These are phyloP conservation scores for Meteorus cinctellus DNA, from an alignment of 2,888 invertebrate genomes.

Conservation along the genomic window DNA sequence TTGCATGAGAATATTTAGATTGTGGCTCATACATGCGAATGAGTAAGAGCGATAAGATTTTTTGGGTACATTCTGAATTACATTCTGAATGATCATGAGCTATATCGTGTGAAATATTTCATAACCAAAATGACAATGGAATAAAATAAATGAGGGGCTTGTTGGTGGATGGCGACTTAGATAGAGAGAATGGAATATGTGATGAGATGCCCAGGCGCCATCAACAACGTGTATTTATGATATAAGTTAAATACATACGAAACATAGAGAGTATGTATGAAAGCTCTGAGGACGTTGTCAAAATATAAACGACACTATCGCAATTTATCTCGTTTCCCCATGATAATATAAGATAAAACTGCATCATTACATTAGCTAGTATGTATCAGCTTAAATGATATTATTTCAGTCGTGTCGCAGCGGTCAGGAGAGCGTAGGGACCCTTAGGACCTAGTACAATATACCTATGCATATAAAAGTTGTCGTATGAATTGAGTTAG, in stretches of 20 bases:
- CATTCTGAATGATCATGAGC: no score
- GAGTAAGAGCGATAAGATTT: no score
- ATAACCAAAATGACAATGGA: neutral
- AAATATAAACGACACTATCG: constrained; percentile 74
- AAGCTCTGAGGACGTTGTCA: constrained; percentile 68
- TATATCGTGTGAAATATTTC: neutral
- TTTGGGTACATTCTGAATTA: no score
- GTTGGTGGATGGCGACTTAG: no score
- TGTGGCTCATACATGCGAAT: no score
- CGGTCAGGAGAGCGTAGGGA: constrained; percentile 70
- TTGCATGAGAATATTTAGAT: no score
- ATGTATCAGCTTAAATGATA: constrained; percentile 72
- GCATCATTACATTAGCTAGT: constrained; percentile 74
- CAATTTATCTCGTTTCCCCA: constrained; percentile 74
- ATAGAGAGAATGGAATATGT: neutral
- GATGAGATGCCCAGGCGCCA: neutral
- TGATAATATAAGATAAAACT: constrained; percentile 74
- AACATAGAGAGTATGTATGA: constrained; percentile 55
- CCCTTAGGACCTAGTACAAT: neutral
- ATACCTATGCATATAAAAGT: neutral
- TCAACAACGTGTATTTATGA: neutral
- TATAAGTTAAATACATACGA: constrained; percentile 48
- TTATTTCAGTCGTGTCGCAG: constrained; percentile 71
- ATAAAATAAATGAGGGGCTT: neutral
- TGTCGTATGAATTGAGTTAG: no score